Evolutionary conservation across 2,797 vertebrate genomes (phyloP), one percentile per base, ranked within the genome.

Genomic region (Cyclura pinguis): DNA sequence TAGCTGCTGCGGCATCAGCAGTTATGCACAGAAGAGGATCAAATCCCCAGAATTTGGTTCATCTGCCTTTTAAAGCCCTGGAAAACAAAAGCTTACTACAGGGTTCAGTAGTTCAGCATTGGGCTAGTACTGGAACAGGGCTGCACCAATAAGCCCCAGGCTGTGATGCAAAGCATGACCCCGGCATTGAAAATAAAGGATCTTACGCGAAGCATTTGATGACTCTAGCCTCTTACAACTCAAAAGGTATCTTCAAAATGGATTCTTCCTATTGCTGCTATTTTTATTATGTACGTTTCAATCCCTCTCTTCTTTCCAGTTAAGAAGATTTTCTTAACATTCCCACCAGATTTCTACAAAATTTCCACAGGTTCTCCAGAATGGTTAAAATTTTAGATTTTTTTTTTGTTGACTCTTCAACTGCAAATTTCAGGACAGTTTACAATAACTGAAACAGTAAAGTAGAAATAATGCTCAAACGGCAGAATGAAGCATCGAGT

Each of bases 21-120:
- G 42, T 29, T 80, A 67, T 42, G 13, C 47, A 67, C 1, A 78
- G 47, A 84, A 59, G 50, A 59, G 22, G n/a, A 18, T 78, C 42
- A 84, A n/a, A 84, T 16, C 24, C 16, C 24, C 57, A 20, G 35
- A 62, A 64, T 18, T 35, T 90, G n/a, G 80, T 5, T 87, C 59
- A 84, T 69, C 29, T 84, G 72, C 35, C 83, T 69, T 38, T 67
- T 76, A 77, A 78, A 87, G 59, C n/a, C 14, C 32, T 62, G 32
- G 47, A 85, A 57, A 24, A 77, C n/a, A 32, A 89, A 38, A 18
- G 32, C 16, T 76, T 64, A 76, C 67, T 86, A 86, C 29, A 90
- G 67, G 7, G n/a, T 72, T 72, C 47, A 67, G 24, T 8, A 64
- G 29, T 32, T 89, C 10, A 69, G 1, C 69, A 24, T 22, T 57